phyloP scores from a whole-genome alignment of 2,888 invertebrate species.

The Ceramica pisi region DNA sequence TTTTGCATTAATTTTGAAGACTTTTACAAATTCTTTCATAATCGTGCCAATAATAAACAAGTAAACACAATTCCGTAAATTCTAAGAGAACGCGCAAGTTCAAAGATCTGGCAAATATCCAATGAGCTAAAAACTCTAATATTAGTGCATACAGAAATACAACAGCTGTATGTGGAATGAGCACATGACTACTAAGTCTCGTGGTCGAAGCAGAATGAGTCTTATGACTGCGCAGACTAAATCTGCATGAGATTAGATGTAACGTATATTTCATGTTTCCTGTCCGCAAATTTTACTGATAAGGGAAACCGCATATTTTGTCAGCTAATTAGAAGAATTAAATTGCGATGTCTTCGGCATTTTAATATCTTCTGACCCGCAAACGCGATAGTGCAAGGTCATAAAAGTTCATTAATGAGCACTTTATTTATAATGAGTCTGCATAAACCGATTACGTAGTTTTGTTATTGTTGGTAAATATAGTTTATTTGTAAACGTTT shows the following conservation, averaged over 20 bases:
- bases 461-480: slow-evolving; percentile 29
- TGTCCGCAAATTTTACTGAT: slow-evolving; percentile 20
- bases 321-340: slow-evolving; percentile 36
- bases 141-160: slow-evolving; percentile 87
- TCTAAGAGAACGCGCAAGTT: slow-evolving; percentile 80
- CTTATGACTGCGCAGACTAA: slow-evolving; percentile 66
- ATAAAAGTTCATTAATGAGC: slow-evolving; percentile 42
- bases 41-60: slow-evolving; percentile 56
- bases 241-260: slow-evolving; percentile 45
- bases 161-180: slow-evolving; percentile 82
- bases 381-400: slow-evolving; percentile 49
- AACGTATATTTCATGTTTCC: slow-evolving; percentile 16
- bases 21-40: slow-evolving; percentile 35
- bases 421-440: slow-evolving; percentile 40
- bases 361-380: slow-evolving; percentile 23
- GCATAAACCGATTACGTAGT: slow-evolving; percentile 41
- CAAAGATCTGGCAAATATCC: slow-evolving; percentile 83
- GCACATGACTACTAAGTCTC: slow-evolving; percentile 85
- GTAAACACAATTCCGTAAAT: slow-evolving; percentile 74
- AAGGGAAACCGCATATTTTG: slow-evolving; percentile 27
- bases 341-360: slow-evolving; percentile 11
- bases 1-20: slow-evolving; percentile 16
- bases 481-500: slow-evolving; percentile 26
- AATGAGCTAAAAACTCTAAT: slow-evolving; percentile 88
- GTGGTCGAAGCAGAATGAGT: slow-evolving; percentile 67